Evolutionary conservation across 2,888 invertebrate genomes (phyloP).

Genomic region (Phalera bucephala): DNA sequence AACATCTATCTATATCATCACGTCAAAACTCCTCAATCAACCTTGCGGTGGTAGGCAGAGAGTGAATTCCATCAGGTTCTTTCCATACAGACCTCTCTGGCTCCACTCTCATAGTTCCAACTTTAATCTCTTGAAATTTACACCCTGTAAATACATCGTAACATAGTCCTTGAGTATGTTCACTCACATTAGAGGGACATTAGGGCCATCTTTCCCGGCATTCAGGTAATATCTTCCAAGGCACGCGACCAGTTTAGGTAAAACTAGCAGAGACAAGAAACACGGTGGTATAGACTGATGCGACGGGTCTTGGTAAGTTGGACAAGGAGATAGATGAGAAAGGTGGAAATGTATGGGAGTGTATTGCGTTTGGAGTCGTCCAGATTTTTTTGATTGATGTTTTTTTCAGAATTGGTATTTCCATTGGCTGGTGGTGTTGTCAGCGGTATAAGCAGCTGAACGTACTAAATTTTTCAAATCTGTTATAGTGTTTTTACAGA

Average conservation of each 20-base stretch:
- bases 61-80: too few relatives aligned
- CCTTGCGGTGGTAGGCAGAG: too few relatives aligned
- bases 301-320: constrained; percentile 17
- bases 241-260: constrained; percentile 27
- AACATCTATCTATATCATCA: too few relatives aligned
- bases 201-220: constrained; percentile 40
- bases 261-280: constrained; percentile 9
- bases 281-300: constrained; percentile 6
- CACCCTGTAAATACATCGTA: constrained; percentile 17
- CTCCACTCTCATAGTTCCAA: too few relatives aligned
- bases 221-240: constrained; percentile 51
- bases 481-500: too few relatives aligned
- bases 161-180: constrained; percentile 26
- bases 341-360: constrained; percentile 18
- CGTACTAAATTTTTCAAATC: too few relatives aligned
- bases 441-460: too few relatives aligned
- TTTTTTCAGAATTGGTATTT: too few relatives aligned
- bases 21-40: too few relatives aligned
- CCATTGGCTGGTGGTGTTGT: too few relatives aligned
- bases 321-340: constrained; percentile 23
- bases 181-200: constrained; percentile 53
- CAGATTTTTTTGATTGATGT: too few relatives aligned
- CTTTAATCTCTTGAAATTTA: not conserved
- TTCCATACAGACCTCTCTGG: too few relatives aligned
- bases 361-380: constrained; percentile 7